Evolutionary conservation across 2,888 invertebrate genomes (phyloP).

Genomic region (Esperia sulphurella): DNA sequence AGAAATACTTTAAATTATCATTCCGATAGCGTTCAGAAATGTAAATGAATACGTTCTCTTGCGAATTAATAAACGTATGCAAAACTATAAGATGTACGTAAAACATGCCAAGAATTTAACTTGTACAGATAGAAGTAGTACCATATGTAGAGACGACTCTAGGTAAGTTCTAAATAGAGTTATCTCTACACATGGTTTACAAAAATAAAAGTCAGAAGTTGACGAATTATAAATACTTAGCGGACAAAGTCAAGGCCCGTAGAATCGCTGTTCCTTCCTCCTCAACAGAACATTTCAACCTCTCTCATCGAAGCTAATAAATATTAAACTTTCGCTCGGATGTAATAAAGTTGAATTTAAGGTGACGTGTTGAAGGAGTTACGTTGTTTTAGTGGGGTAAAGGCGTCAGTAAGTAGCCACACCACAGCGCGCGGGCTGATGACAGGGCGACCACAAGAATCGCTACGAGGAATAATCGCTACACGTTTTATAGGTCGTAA

Average conservation of each 20-base stretch:
- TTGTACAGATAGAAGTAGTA: no score
- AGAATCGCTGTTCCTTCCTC: slow-evolving; percentile 30
- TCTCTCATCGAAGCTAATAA: slow-evolving; percentile 11
- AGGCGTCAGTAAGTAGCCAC: slow-evolving; percentile 34
- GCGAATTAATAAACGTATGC: no score
- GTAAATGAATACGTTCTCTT: no score
- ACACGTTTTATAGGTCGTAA: slow-evolving; percentile 77
- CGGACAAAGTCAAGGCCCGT: slow-evolving; percentile 54
- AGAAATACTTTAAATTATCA: neutral
- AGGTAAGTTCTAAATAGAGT: no score
- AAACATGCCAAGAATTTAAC: no score
- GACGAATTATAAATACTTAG: slow-evolving; percentile 49
- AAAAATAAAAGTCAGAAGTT: slow-evolving; percentile 28
- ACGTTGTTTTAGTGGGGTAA: slow-evolving; percentile 26
- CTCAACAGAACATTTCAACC: neutral
- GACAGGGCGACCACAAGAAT: slow-evolving; percentile 72
- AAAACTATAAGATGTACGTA: no score
- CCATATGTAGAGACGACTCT: no score
- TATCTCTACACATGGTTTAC: neutral
- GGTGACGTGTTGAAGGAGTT: slow-evolving; percentile 24
- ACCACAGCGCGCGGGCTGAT: slow-evolving; percentile 43
- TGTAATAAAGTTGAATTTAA: slow-evolving; percentile 41
- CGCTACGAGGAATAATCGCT: slow-evolving; percentile 72
- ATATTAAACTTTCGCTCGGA: slow-evolving; percentile 32
- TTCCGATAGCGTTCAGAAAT: neutral